Evolutionary conservation across 2,113 vertebrate species (phyloP).

Genomic region (Garra rufa): DNA sequence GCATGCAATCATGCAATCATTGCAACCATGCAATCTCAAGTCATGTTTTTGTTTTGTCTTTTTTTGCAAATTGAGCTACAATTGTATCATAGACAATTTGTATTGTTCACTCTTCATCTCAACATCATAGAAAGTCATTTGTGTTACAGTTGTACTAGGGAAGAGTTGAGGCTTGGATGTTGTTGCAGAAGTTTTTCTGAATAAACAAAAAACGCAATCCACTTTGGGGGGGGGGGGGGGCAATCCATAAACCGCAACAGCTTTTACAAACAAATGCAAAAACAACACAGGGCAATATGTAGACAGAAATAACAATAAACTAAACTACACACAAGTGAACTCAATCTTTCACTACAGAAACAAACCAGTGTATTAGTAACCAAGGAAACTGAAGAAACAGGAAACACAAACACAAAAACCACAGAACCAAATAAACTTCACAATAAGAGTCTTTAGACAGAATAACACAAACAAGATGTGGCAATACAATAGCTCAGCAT

Average conservation of each 20-base stretch:
- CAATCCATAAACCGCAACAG: neutral
- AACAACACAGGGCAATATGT: neutral
- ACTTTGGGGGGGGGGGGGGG: neutral
- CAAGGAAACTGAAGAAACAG: neutral
- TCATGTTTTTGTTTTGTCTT: neutral
- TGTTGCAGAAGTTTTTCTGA: neutral
- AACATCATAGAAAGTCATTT: neutral
- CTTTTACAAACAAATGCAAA: neutral
- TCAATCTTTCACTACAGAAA: neutral
- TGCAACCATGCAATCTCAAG: neutral
- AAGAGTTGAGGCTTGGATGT: neutral
- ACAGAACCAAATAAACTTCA: neutral
- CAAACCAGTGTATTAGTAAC: neutral
- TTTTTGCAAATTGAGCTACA: neutral
- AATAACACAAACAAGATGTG: neutral
- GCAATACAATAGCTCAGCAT: neutral
- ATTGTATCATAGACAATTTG: neutral
- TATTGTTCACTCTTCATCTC: neutral
- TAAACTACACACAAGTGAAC: neutral
- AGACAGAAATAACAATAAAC: neutral
- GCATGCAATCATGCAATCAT: too few species aligned
- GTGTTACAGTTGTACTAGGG: neutral
- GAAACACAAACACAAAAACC: neutral
- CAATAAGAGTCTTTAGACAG: neutral
- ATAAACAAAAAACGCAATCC: neutral